Conservation (phyloP, 2,888 invertebrate genomes). For the Thyatira batis region DNA sequence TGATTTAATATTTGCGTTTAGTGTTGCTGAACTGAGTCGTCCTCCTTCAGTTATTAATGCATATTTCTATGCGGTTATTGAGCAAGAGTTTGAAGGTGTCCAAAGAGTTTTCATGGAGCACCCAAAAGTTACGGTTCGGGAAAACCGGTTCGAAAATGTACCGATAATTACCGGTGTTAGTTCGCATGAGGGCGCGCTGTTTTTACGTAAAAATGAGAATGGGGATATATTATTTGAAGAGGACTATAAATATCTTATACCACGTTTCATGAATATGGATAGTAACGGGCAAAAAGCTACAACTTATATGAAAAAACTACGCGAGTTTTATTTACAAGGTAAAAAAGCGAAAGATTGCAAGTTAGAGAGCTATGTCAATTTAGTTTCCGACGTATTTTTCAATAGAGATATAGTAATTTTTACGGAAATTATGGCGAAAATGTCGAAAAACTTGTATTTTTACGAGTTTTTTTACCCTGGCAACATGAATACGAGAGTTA, state of each 20-base stretch:
- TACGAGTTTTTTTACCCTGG: conserved; percentile 61
- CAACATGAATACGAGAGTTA: conserved; percentile 55
- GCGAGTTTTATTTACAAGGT: conserved; percentile 54
- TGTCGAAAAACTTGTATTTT: conserved; percentile 39
- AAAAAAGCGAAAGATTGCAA: conserved; percentile 27
- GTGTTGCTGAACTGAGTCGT: conserved; percentile 44
- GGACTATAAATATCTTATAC: conserved; percentile 55
- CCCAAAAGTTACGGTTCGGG: conserved; percentile 43
- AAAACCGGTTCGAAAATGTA: conserved; percentile 48
- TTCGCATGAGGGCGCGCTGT: conserved; percentile 60
- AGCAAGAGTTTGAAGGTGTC: conserved; percentile 53
- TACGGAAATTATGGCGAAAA: conserved; percentile 42
- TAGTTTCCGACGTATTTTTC: conserved; percentile 59
- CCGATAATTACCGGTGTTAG: conserved; percentile 51
- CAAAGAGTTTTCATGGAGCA: conserved; percentile 53
- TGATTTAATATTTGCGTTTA: conserved; percentile 53
- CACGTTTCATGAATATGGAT: conserved; percentile 41
- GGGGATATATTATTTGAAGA: conserved; percentile 49
- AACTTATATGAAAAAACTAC: conserved; percentile 36
- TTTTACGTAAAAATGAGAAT: conserved; percentile 42
- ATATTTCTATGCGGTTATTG: conserved; percentile 58
- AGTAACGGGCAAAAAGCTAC: conserved; percentile 27
- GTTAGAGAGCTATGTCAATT: conserved; percentile 45
- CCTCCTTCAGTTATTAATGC: conserved; percentile 42
- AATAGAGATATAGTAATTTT: conserved; percentile 47